Conservation (phyloP, 2,888 invertebrate species). For the Drosophila flavopinicola region DNA sequence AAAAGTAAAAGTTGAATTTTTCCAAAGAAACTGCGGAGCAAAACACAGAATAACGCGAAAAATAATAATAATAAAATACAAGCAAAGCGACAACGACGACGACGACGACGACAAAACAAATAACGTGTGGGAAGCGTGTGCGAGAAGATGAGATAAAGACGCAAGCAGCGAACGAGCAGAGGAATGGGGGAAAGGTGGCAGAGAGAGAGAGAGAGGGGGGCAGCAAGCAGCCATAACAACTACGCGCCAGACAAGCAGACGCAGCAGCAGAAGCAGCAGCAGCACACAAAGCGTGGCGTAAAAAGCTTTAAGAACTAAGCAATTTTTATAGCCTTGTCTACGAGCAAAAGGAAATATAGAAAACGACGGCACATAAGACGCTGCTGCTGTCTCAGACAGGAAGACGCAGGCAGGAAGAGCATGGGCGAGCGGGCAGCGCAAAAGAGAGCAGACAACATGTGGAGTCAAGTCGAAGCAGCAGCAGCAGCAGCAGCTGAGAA, state of each 20-base stretch:
- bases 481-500: conserved; percentile 45
- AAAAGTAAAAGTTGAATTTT: conserved; percentile 81
- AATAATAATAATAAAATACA: conserved; percentile 80
- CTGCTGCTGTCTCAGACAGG: conserved; percentile 57
- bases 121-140: conserved; percentile 64
- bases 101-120: conserved; percentile 60
- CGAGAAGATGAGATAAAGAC: conserved; percentile 64
- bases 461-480: conserved; percentile 37
- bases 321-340: conserved; percentile 75
- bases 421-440: conserved; percentile 6
- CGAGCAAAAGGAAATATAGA: conserved; percentile 63
- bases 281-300: conserved; percentile 50
- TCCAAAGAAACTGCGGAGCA: conserved; percentile 79
- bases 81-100: conserved; percentile 52
- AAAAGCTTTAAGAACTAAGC: conserved; percentile 63
- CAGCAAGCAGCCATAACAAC: conserved; percentile 53
- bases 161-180: conserved; percentile 14
- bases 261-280: conserved; percentile 46
- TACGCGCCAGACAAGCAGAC: conserved; percentile 66
- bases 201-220: conserved; percentile 13
- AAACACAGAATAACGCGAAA: conserved; percentile 80
- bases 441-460: conserved; percentile 50
- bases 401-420: conserved; percentile 28
- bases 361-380: conserved; percentile 56
- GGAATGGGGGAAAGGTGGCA: conserved; percentile 8